Evolutionary conservation across 2,797 vertebrate genomes (phyloP).

Genomic region (Sarcoramphus papa): DNA sequence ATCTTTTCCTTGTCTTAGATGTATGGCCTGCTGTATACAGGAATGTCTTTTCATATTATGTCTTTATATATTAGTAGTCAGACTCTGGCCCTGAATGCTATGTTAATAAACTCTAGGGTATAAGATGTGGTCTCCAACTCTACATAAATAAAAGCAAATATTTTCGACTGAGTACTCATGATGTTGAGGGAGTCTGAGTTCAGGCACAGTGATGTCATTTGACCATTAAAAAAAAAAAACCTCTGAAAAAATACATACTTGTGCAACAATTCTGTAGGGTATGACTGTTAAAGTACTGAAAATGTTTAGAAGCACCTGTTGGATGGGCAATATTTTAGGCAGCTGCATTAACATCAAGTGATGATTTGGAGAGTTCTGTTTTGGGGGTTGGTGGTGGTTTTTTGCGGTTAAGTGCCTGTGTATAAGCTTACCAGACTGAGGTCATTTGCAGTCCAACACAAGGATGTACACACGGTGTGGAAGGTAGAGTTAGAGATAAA

Average conservation of each 20-base stretch:
- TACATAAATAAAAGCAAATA: neutral
- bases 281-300: neutral
- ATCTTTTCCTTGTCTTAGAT: neutral
- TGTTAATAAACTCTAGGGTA: neutral
- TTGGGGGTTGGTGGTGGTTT: neutral
- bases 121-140: neutral
- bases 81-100: neutral
- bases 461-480: neutral
- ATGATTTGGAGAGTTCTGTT: neutral
- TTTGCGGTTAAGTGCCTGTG: neutral
- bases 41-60: neutral
- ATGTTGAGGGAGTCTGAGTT: neutral
- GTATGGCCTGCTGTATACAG: neutral
- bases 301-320: neutral
- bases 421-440: neutral
- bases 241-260: neutral
- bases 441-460: neutral
- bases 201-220: neutral
- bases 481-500: conserved; percentile 11
- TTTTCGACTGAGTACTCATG: neutral
- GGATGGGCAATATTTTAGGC: neutral
- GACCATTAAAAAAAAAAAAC: neutral
- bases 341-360: neutral
- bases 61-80: neutral
- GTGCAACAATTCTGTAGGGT: neutral